Conservation (phyloP, 2,113 vertebrate species). For the Gracilinanus agilis region DNA sequence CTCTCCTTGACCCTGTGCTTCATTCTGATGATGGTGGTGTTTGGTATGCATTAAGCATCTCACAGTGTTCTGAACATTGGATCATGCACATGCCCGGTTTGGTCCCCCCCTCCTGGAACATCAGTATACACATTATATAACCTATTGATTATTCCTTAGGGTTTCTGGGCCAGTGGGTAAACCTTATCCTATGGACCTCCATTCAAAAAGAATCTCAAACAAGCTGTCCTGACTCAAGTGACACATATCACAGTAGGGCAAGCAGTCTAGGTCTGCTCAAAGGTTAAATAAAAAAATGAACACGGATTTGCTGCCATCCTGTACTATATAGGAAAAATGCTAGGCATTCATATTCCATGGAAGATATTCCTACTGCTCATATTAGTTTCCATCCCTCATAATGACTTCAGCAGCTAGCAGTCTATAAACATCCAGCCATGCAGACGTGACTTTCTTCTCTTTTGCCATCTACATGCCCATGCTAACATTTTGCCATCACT, state of each 20-base stretch:
- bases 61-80: background rate
- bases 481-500: slow-evolving; percentile 73
- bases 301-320: background rate
- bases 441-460: background rate
- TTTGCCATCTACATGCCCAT: slow-evolving; percentile 52
- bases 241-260: background rate
- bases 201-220: background rate
- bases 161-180: background rate
- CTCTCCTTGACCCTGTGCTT: background rate
- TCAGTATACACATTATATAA: background rate
- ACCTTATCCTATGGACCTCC: background rate
- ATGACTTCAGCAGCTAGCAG: background rate
- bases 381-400: background rate
- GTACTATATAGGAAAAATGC: background rate
- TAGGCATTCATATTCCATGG: background rate
- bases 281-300: background rate
- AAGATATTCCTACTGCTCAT: background rate
- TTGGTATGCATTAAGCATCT: background rate
- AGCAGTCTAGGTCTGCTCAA: background rate
- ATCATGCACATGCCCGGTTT: background rate
- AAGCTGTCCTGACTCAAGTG: background rate
- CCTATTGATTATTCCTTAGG: background rate
- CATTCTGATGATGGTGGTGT: fast-evolving
- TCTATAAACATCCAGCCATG: background rate
- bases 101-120: background rate